These are phyloP conservation scores for Drosophila ustulata DNA, from an alignment of 2,888 invertebrate genomes.

Conservation along the genomic window DNA sequence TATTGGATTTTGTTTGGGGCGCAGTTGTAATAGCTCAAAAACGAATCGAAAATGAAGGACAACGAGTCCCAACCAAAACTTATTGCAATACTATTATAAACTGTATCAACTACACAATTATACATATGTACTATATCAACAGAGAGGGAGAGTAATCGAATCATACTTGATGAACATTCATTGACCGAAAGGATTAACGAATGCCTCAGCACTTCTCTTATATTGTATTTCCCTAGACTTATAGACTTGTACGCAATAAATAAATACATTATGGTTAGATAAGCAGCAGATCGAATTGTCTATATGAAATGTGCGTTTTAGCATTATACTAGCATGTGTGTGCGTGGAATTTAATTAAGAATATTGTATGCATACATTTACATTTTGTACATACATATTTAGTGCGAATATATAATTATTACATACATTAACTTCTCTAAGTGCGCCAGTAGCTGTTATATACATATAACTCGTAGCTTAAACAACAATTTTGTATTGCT, in stretches of 20 bases:
- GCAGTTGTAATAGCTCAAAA: conserved; percentile 42
- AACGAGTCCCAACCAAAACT: conserved; percentile 27
- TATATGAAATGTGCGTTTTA: conserved; percentile 67
- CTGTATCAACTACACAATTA: conserved; percentile 29
- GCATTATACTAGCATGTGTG: conserved; percentile 49
- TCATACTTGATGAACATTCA: conserved; percentile 38
- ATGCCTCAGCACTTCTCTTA: conserved; percentile 37
- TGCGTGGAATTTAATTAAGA: conserved; percentile 13
- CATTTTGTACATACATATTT: conserved; percentile 46
- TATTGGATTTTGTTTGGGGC: conserved; percentile 24
- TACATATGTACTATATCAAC: conserved; percentile 38
- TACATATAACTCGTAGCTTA: conserved; percentile 50
- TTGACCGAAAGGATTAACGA: conserved; percentile 9
- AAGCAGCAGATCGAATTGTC: conserved; percentile 33
- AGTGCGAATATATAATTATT: conserved; percentile 39
- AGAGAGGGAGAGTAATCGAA: conserved; percentile 14
- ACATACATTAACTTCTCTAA: conserved; percentile 21
- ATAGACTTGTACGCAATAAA: conserved; percentile 35
- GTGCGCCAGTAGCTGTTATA: conserved; percentile 56
- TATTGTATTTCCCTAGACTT: conserved; percentile 39
- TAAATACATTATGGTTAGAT: conserved; percentile 5
- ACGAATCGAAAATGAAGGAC: conserved; percentile 5
- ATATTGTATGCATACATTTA: conserved; percentile 26
- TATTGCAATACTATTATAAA: conserved; percentile 67
- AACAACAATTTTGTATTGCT: conserved; percentile 66